phyloP scores from a whole-genome alignment of 2,797 vertebrate species.

The Garrulus glandarius region DNA sequence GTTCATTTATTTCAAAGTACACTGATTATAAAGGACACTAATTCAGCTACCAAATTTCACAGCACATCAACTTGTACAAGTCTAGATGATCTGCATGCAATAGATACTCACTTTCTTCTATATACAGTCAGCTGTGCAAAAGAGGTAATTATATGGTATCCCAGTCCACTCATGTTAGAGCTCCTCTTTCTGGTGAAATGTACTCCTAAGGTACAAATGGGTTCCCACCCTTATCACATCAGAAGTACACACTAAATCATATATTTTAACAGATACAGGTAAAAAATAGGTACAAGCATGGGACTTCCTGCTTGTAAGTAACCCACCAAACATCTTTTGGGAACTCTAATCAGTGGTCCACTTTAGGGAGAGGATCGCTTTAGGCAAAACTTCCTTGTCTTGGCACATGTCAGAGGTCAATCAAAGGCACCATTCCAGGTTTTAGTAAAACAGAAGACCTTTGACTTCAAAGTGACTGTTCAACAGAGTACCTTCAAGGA shows the following conservation, averaged over 20 bases:
- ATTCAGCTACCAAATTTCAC: neutral
- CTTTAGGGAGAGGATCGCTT: neutral
- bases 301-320: neutral
- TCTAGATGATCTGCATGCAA: neutral
- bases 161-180: neutral
- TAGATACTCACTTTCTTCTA: neutral
- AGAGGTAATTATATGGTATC: neutral
- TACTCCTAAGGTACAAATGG: neutral
- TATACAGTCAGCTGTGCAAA: neutral
- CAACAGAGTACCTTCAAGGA: neutral
- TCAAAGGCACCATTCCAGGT: neutral
- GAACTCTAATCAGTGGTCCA: neutral
- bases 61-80: neutral
- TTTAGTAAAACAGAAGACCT: neutral
- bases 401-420: neutral
- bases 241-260: neutral
- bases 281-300: neutral
- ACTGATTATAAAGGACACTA: neutral
- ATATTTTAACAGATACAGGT: neutral
- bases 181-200: neutral
- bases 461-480: neutral
- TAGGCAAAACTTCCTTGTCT: neutral
- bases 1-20: constrained; percentile 12
- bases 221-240: neutral
- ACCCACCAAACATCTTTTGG: neutral